These are phyloP conservation scores for Agrotis segetum DNA, from an alignment of 2,888 invertebrate species.

Conservation along the genomic window DNA sequence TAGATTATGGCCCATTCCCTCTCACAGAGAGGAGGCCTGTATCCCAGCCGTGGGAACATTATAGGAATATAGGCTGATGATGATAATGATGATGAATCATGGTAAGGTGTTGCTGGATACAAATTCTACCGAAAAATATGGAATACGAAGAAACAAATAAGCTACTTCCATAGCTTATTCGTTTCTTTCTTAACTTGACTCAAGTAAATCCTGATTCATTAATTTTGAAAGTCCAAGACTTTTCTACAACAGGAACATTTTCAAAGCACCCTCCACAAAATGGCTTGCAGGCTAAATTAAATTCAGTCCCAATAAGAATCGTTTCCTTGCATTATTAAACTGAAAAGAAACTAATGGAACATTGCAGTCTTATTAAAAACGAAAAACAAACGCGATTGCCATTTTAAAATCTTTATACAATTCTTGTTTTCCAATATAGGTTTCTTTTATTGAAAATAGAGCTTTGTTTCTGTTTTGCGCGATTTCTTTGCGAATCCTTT, in stretches of 20 bases:
- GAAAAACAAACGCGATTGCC: constrained; percentile 22
- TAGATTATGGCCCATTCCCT: too few relatives aligned
- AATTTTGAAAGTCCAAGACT: not conserved
- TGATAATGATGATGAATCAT: too few relatives aligned
- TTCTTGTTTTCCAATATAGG: constrained; percentile 37
- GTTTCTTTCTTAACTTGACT: too few relatives aligned
- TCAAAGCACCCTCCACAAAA: constrained; percentile 5
- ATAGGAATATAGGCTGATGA: too few relatives aligned
- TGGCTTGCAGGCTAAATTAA: constrained; percentile 15
- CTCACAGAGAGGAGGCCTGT: too few relatives aligned
- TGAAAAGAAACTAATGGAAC: constrained; percentile 18
- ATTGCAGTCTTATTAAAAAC: constrained; percentile 33
- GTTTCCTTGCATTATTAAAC: constrained; percentile 21
- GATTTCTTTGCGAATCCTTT: constrained; percentile 28
- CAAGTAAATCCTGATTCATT: not conserved
- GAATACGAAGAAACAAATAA: too few relatives aligned
- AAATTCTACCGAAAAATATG: too few relatives aligned
- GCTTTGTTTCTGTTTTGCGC: constrained; percentile 37
- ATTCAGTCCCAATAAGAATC: constrained; percentile 9
- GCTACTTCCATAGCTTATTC: too few relatives aligned
- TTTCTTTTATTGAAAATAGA: constrained; percentile 34
- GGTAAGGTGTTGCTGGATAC: too few relatives aligned
- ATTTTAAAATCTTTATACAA: constrained; percentile 34
- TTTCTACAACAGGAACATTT: not conserved
- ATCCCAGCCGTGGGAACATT: too few relatives aligned